Percentiles rank a stretch among this genome's conserved stretches.
Evolutionary conservation across 64 coral and sea anemone genomes (phyloP).

Genomic region (Catalaphyllia jardinei): DNA sequence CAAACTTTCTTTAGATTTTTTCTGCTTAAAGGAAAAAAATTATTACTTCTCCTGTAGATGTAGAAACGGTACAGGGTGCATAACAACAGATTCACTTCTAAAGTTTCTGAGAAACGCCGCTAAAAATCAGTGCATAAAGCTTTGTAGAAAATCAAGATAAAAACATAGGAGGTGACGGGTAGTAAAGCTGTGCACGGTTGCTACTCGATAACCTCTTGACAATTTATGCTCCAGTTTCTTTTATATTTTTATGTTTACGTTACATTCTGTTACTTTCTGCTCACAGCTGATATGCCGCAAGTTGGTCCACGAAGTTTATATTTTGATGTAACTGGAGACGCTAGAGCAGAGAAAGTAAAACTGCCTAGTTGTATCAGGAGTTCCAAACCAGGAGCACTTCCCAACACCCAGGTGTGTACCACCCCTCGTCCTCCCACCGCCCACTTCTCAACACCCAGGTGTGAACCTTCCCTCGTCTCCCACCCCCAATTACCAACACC

Average conservation of each 20-base stretch:
- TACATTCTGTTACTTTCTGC: background rate
- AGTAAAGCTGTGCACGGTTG: no score
- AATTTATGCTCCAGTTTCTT: background rate
- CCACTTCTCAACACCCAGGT: constrained; percentile 77
- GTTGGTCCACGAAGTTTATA: constrained; percentile 84
- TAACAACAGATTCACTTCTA: background rate
- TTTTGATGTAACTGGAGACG: constrained; percentile 88
- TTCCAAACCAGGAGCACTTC: constrained; percentile 86
- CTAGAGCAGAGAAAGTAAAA: constrained; percentile 67
- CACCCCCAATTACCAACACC: constrained; percentile 49
- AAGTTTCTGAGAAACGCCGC: background rate
- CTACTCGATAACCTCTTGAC: background rate
- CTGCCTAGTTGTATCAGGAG: constrained; percentile 78
- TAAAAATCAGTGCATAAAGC: background rate
- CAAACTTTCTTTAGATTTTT: no score
- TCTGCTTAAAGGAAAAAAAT: no score
- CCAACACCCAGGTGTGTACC: constrained; percentile 80
- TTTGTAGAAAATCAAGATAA: no score
- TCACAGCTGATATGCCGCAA: constrained; percentile 54
- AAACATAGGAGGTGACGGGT: no score
- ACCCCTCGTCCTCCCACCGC: background rate
- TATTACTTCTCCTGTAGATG: no score
- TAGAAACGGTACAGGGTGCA: no score
- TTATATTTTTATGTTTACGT: background rate
- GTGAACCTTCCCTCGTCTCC: background rate